A percentile compares a stretch with the other conserved stretches of the same genome.
These are phyloP conservation scores for Rambutsinella grinnellia DNA, from an alignment of 2,888 invertebrate species.

Conservation along the genomic window DNA sequence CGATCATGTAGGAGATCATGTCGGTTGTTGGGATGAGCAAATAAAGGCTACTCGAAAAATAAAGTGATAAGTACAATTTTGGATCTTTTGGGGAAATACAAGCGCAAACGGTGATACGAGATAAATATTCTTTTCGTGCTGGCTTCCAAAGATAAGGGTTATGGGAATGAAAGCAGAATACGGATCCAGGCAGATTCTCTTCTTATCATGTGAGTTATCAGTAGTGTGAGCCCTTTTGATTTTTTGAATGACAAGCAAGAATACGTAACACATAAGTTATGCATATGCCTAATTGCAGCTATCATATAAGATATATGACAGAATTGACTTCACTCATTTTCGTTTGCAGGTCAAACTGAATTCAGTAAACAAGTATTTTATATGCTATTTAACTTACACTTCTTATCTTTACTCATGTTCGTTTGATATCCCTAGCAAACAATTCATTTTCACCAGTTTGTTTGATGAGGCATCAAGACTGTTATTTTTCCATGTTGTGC, in stretches of 20 bases:
- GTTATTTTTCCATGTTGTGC: slow-evolving; percentile 4
- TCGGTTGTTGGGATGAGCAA: slow-evolving; percentile 48
- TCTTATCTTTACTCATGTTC: neutral
- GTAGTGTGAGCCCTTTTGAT: slow-evolving; percentile 5
- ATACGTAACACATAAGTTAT: neutral
- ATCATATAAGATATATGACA: neutral
- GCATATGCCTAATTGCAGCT: neutral
- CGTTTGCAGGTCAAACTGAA: slow-evolving; percentile 37
- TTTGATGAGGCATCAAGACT: slow-evolving; percentile 32
- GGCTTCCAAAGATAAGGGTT: slow-evolving; percentile 1
- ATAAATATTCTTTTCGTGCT: neutral
- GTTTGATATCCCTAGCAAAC: neutral
- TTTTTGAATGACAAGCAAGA: slow-evolving; percentile 23
- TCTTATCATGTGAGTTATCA: slow-evolving; percentile 15
- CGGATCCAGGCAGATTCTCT: slow-evolving; percentile 16
- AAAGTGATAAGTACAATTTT: slow-evolving; percentile 20
- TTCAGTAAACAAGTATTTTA: slow-evolving; percentile 17
- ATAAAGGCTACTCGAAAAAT: slow-evolving; percentile 42
- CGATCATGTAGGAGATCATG: slow-evolving; percentile 5
- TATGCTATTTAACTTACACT: slow-evolving; percentile 5
- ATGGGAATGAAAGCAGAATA: slow-evolving; percentile 6
- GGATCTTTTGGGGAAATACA: neutral
- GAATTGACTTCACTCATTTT: slow-evolving; percentile 2
- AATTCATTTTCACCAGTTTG: slow-evolving; percentile 13
- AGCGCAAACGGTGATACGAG: neutral